Percentiles rank a stretch among this genome's conserved stretches.
Conservation (phyloP, 2,113 vertebrate species). For the Riparia riparia region DNA sequence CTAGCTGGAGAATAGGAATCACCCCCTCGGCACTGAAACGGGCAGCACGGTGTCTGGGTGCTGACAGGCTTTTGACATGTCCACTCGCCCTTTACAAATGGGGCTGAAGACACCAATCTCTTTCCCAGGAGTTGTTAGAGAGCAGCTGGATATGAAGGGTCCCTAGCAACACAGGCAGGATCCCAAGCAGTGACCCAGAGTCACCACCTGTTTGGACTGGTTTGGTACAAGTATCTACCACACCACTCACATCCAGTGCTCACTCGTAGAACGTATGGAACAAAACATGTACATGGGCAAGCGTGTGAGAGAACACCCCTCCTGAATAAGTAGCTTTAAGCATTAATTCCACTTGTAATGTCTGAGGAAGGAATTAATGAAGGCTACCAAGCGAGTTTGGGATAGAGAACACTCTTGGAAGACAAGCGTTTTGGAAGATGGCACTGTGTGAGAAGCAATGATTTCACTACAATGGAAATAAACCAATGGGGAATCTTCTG, state of each 20-base stretch:
- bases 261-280: not conserved
- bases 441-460: not conserved
- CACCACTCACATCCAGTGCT: not conserved
- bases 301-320: not conserved
- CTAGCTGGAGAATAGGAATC: not conserved
- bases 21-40: not conserved
- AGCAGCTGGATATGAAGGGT: not conserved
- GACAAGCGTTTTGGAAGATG: constrained; percentile 13
- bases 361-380: not conserved
- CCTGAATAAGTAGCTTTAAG: not conserved
- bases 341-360: not conserved
- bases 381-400: not conserved
- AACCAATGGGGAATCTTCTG: not conserved
- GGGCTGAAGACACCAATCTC: not conserved
- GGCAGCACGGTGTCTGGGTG: not conserved
- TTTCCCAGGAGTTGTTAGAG: not conserved
- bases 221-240: not conserved
- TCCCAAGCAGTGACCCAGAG: not conserved
- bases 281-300: not conserved
- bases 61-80: not conserved
- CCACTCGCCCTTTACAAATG: not conserved
- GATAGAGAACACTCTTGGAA: not conserved
- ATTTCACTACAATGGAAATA: not conserved
- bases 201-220: not conserved
- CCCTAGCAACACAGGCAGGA: not conserved